Percentiles rank a stretch among this genome's conserved stretches.
These are phyloP conservation scores for Sylvilagus bachmani DNA, from an alignment of 2,113 vertebrate species.

Conservation along the genomic window DNA sequence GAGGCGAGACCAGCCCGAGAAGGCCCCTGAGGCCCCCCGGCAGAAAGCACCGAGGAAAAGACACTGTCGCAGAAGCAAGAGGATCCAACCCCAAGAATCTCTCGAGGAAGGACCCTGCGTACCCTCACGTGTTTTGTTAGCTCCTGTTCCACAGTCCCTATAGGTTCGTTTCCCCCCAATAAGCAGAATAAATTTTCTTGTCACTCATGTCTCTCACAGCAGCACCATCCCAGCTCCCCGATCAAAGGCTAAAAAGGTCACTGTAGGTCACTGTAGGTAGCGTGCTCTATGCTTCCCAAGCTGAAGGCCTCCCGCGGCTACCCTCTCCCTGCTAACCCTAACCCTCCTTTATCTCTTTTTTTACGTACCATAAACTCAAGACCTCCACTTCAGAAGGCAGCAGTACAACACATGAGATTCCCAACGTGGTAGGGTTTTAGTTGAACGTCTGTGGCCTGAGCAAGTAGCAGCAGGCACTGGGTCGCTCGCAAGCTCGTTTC, in stretches of 20 bases:
- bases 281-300: neutral
- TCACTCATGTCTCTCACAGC: neutral
- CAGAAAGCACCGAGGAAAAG: neutral
- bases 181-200: neutral
- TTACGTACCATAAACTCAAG: neutral
- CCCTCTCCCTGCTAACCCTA: neutral
- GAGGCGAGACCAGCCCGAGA: neutral
- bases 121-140: neutral
- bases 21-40: fast-evolving
- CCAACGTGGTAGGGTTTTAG: neutral
- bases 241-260: neutral
- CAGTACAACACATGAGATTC: neutral
- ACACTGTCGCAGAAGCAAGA: neutral
- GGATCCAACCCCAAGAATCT: conserved; percentile 51
- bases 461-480: neutral
- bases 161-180: neutral
- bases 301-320: neutral
- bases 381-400: neutral
- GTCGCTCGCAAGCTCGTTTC: neutral
- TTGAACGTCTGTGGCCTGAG: neutral
- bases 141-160: neutral
- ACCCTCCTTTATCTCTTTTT: neutral
- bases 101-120: fast-evolving
- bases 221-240: neutral
- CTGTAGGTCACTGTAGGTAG: neutral